Evolutionary conservation across 1,140 invertebrate species (phyloP).

Genomic region (Drosophila dunni): DNA sequence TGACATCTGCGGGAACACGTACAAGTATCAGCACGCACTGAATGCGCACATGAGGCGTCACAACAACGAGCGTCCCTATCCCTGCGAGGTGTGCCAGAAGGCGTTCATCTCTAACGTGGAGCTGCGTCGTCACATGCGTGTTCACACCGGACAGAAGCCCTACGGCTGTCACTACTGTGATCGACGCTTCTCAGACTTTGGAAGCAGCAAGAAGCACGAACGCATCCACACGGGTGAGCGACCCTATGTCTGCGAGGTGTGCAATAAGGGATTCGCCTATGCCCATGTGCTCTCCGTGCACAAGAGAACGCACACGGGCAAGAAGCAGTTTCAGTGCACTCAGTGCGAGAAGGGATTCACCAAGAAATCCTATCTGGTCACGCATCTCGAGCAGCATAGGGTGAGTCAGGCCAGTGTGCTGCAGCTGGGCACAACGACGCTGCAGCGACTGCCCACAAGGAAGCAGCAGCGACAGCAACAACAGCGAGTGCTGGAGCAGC

Average conservation of each 20-base stretch:
- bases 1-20: constrained; percentile 82
- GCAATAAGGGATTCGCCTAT: constrained; percentile 90
- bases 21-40: constrained; percentile 82
- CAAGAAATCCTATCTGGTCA: constrained; percentile 75
- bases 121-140: constrained; percentile 78
- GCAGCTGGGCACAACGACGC: neutral
- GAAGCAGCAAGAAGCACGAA: constrained; percentile 87
- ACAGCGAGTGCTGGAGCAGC: neutral
- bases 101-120: constrained; percentile 84
- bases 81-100: constrained; percentile 79
- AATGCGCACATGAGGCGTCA: constrained; percentile 82
- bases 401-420: neutral
- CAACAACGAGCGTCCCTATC: constrained; percentile 75
- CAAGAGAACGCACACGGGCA: constrained; percentile 87
- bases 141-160: constrained; percentile 85
- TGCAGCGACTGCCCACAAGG: constrained; percentile 25
- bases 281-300: constrained; percentile 88
- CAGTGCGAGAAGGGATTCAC: constrained; percentile 82
- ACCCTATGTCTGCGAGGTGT: constrained; percentile 89
- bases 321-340: constrained; percentile 86
- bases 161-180: constrained; percentile 90
- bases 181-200: constrained; percentile 88
- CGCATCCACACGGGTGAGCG: constrained; percentile 92
- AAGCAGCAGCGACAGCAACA: constrained; percentile 25
- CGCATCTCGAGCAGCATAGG: constrained; percentile 74